Evolutionary conservation across 1,140 invertebrate genomes (phyloP).

Genomic region (Propsilocerus akamusi): DNA sequence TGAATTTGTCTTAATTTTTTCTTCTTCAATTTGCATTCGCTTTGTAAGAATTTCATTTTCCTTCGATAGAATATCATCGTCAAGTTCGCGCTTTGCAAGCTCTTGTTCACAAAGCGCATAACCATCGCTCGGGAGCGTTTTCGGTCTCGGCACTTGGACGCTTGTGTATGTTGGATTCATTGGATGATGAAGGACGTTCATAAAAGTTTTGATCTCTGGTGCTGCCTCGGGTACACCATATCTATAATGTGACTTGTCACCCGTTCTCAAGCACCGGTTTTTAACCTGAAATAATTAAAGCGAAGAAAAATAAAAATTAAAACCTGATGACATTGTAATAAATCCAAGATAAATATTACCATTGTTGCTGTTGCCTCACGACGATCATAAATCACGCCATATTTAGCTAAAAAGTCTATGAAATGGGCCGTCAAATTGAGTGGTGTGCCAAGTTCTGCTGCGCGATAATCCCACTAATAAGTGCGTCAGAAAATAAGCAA

Average conservation of each 20-base stretch:
- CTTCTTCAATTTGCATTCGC: too few relatives aligned
- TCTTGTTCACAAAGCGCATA: not conserved
- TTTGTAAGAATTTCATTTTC: constrained; percentile 3
- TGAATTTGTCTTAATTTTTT: not conserved
- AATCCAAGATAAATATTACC: constrained; percentile 15
- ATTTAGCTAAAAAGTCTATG: constrained; percentile 27
- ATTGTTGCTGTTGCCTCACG: constrained; percentile 28
- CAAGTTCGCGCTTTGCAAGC: not conserved
- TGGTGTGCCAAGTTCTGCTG: constrained; percentile 32
- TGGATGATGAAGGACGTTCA: not conserved
- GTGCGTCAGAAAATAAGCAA: too few relatives aligned
- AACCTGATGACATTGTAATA: not conserved
- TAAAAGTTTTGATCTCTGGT: not conserved
- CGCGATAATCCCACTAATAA: constrained; percentile 54
- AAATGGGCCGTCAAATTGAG: constrained; percentile 27
- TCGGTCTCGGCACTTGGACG: not conserved
- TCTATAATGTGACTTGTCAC: constrained; percentile 4
- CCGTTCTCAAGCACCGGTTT: constrained; percentile 5
- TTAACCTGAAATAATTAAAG: constrained; percentile 8
- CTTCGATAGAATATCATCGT: not conserved
- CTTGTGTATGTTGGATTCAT: not conserved
- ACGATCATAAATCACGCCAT: constrained; percentile 44
- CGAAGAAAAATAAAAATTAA: not conserved
- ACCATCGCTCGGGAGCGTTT: not conserved
- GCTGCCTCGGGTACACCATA: not conserved